Percentiles rank a stretch among this genome's conserved stretches.
Conservation (phyloP, 2,888 invertebrate species). For the Craniophora ligustri region DNA sequence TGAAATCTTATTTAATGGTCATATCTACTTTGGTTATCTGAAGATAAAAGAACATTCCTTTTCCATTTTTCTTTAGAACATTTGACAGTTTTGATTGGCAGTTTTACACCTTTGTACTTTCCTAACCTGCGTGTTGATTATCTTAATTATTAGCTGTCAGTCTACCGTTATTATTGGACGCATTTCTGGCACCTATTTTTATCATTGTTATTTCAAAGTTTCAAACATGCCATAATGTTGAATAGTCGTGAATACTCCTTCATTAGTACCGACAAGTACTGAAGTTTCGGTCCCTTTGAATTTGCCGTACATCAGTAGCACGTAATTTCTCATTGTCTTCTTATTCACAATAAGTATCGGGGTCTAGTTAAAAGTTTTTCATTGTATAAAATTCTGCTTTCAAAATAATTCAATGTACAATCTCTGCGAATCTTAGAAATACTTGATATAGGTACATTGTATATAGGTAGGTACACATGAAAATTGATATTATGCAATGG, state of each 20-base stretch:
- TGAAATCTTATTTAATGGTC: too few relatives aligned
- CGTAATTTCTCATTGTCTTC: conserved; percentile 21
- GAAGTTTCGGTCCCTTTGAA: conserved; percentile 6
- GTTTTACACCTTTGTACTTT: too few relatives aligned
- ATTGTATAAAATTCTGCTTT: not conserved
- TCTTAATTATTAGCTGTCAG: not conserved
- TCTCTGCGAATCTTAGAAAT: not conserved
- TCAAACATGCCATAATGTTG: not conserved
- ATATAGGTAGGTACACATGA: too few relatives aligned
- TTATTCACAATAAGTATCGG: conserved; percentile 15
- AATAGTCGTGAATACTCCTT: not conserved
- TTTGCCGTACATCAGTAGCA: conserved; percentile 4
- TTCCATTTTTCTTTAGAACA: too few relatives aligned
- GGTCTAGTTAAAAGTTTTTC: not conserved
- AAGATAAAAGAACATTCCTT: not conserved
- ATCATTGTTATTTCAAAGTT: too few relatives aligned
- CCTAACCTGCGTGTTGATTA: not conserved
- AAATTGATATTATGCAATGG: too few relatives aligned
- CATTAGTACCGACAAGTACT: not conserved
- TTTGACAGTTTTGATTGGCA: too few relatives aligned
- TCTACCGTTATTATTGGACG: not conserved
- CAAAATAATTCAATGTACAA: not conserved
- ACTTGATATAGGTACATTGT: too few relatives aligned
- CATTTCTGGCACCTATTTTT: not conserved
- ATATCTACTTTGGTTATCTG: too few relatives aligned